Base-by-base conservation (phyloP, 2,888 invertebrate genomes). In the Spatulosminthurus flaviceps region DNA sequence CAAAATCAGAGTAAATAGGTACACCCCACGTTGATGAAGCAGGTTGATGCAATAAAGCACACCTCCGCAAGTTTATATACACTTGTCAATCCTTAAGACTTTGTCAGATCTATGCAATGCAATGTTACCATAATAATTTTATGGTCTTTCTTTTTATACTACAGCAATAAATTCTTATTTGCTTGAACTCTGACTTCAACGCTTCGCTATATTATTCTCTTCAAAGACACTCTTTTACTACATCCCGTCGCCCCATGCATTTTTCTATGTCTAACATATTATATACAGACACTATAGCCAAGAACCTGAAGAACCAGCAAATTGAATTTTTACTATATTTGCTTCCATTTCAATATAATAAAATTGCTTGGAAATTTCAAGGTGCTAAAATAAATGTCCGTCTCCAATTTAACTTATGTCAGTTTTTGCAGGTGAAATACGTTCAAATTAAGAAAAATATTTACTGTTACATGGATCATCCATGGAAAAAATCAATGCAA, bases 201-300 rank as follows among this genome's bases (percentile, higher is more conserved):
- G 2, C 9, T 51, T 19, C 16, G 1, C 16, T 51, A 41, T 70
- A n/a, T 42, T 41, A 51, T 51, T 51, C 60, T 60, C 73, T 60
- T 73, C 43, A 60, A 28, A 60, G 73, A 73, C 73, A 29, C 60
- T 73, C 60, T 73, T 73, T 41, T 19, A 28, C 19, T 5, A 19
- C 2, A 5, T 51, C 9, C 19, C 51, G n/a, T 51, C n/a, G 16
- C 51, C 16, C 51, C 34, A 9, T 34, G n/a, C 16, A n/a, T 13
- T 51, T 9, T 19, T 2, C 51, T 19, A n/a, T 19, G 16, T n/a
- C 41, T 41, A 41, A 41, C 13, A 51, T 51, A 51, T 2, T 19
- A n/a, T 51, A 51, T 34, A 34, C 34, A 7, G 4, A 34, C 34
- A 34, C 5, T 34, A 7, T 34, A 34, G 9, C 16, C 9, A 41